Evolutionary conservation across 1,140 invertebrate genomes (phyloP), one percentile per base, ranked within the genome.

Genomic region (Planococcus citri): DNA sequence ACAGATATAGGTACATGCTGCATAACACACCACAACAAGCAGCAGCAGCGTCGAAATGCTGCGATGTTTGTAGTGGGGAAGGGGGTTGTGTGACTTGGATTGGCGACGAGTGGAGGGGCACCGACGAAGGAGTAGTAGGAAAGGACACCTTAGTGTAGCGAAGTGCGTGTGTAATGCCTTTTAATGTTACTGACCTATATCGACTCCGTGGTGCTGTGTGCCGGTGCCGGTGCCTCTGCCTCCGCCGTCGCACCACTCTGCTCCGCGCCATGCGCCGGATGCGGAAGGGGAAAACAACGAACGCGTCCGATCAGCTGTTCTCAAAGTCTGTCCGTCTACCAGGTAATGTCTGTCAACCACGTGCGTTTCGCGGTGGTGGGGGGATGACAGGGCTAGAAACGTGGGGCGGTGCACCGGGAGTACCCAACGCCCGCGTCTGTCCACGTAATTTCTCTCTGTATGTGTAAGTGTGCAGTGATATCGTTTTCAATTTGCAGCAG

Each of bases 281-380:
- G 27, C 22, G 22, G 38, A n/a, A 4, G 33, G 4, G 51, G 17
- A 58, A 3, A n/a, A 17, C 3, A n/a, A 22, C 68, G 14, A 21
- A 64, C 60, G 60, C 21, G 21, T 64, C 60, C 60, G 20, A 64
- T 64, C 60, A 64, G 60, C 60, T 64, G 60, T 64, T 64, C 9
- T 25, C 4, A 1, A n/a, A 17, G 60, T 64, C 60, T 64, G 60
- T 64, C 60, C 25, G 60, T 64, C 60, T 64, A 27, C 60, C 60
- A 27, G 60, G 25, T 64, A 25, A 64, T 27, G 60, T 64, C 60
- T 64, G 60, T 64, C 60, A 64, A 25, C 60, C 60, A 64, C 60
- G 25, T 64, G 25, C 60, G 20, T 25, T 25, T 24, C 10, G n/a
- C 41, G 41, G n/a, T 17, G 41, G n/a, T 2, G 6, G 3, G 41